Percentiles rank a stretch among this genome's conserved stretches.
Evolutionary conservation across 2,797 vertebrate genomes (phyloP).

Genomic region (Melanotaenia boesemani): DNA sequence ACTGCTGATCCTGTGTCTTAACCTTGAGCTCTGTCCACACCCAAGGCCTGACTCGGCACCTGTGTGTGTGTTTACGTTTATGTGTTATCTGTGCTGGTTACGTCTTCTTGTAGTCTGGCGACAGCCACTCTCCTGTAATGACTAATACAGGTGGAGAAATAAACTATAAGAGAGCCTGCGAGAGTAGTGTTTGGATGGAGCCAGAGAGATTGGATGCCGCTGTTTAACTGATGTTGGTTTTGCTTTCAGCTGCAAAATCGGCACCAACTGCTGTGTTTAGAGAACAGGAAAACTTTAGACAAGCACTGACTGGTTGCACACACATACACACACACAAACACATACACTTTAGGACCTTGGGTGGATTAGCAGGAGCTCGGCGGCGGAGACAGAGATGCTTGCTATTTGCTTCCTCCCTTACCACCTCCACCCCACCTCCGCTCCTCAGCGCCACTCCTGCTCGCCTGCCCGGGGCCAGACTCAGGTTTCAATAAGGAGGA

Average conservation of each 20-base stretch:
- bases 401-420: conserved; percentile 62
- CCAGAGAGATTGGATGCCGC: conserved; percentile 73
- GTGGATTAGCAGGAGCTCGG: conserved; percentile 81
- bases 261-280: conserved; percentile 68
- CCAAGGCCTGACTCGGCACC: conserved; percentile 60
- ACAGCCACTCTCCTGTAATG: conserved; percentile 80
- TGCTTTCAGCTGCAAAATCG: conserved; percentile 70
- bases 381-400: conserved; percentile 75
- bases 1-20: conserved; percentile 71
- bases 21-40: conserved; percentile 72
- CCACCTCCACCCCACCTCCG: conserved; percentile 61
- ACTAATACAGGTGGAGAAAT: conserved; percentile 82
- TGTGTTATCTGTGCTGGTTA: conserved; percentile 29
- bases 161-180: conserved; percentile 75
- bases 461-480: conserved; percentile 85
- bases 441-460: conserved; percentile 77
- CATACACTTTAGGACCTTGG: conserved; percentile 77
- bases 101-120: conserved; percentile 19
- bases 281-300: conserved; percentile 73
- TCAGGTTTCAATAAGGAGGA: conserved; percentile 84
- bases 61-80: conserved; percentile 30
- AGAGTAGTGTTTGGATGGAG: conserved; percentile 77
- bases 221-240: conserved; percentile 75
- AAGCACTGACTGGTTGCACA: conserved; percentile 70
- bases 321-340: conserved; percentile 56